These are phyloP conservation scores for Sialis fuliginosa DNA, from an alignment of 2,888 invertebrate species.

Conservation along the genomic window DNA sequence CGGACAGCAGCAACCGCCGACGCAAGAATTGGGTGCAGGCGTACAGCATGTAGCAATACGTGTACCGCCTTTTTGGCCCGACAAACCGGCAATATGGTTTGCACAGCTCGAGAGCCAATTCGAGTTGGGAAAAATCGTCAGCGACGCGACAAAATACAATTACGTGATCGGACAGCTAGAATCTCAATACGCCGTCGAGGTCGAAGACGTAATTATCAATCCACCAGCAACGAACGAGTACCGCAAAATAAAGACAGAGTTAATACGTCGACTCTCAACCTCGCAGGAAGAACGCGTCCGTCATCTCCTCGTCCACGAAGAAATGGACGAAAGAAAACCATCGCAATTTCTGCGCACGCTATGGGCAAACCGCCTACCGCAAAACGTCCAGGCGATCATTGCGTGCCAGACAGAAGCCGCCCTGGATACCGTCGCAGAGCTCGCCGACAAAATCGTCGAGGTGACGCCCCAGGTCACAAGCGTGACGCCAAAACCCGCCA, in stretches of 20 bases:
- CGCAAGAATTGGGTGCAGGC: no score
- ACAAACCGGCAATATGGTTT: slow-evolving; percentile 8
- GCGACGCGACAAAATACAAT: slow-evolving; percentile 6
- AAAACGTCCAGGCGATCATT: no score
- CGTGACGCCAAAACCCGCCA: no score
- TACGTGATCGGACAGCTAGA: slow-evolving; percentile 5
- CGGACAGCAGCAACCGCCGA: background rate
- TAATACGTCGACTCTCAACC: background rate
- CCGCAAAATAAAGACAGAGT: background rate
- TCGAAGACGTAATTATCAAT: slow-evolving; percentile 6
- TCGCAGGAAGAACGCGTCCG: background rate
- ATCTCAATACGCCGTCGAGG: slow-evolving; percentile 4
- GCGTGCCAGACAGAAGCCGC: no score
- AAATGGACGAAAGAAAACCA: background rate
- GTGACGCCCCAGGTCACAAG: no score
- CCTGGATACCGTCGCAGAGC: no score
- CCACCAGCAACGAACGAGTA: slow-evolving; percentile 1
- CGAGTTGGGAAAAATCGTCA: slow-evolving; percentile 1
- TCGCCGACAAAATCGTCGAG: no score
- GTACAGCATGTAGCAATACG: no score
- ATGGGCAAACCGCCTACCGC: no score
- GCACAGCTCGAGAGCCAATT: slow-evolving; percentile 7
- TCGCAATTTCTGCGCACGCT: background rate
- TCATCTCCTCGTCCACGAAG: background rate
- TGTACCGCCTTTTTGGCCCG: no score